Evolutionary conservation across 1,140 invertebrate genomes (phyloP), one percentile per base, ranked within the genome.

Genomic region (Potamilus streckersoni): DNA sequence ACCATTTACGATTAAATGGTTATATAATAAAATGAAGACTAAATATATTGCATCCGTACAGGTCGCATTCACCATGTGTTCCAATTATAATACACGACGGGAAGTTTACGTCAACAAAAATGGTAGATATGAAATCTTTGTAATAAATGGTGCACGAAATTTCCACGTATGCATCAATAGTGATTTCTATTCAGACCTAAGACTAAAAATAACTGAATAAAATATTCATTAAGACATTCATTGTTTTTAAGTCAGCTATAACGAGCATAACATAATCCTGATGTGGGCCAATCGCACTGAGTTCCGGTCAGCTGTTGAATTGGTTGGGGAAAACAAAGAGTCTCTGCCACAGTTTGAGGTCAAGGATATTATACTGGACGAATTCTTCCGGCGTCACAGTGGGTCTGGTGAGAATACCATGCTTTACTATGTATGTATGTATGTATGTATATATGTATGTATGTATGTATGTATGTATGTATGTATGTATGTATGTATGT

Each of bases 181-280:
- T 19, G 31, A 62, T 38, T 66, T 76, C 61, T 70, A 19, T 16
- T 27, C 49, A 76, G 17, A 38, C 16, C 20, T 57, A 16, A n/a
- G 63, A 58, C 31, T 65, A 38, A 57, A 59, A n/a, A 57, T 13
- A 27, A 65, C 19, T 23, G 55, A 20, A 55, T 23, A 66, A 58
- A 58, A 17, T 23, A 67, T 59, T 38, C 13, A 38, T 57, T 38
- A 31, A 61, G 14, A 58, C 11, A 20, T 55, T 64, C 49, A n/a
- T 56, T 27, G 56, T 27, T 38, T 80, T 78, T n/a, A 78, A 87
- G 86, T 86, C 71, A 83, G 83, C n/a, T 87, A 87, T 76, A 81
- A 85, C 20, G 82, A 83, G 64, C 73, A 79, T 27, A 85, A 87
- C n/a, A 72, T 88, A 27, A 57, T 80, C 11, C 68, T 88, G 56